phyloP scores from a whole-genome alignment of 2,113 vertebrate species.

The Ctenomys sociabilis region DNA sequence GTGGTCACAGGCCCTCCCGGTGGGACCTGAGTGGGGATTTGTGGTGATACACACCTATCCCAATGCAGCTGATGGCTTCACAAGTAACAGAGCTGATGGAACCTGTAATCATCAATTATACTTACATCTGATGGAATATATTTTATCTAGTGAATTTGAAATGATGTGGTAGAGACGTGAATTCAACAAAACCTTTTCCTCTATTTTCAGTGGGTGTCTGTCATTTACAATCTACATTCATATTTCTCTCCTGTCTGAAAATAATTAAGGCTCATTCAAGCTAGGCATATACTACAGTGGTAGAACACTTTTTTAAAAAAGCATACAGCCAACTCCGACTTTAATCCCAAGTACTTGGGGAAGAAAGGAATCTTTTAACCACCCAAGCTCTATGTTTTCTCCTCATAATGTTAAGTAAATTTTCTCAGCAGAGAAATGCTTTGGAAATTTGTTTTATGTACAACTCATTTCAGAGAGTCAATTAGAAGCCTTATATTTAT shows the following conservation, averaged over 20 bases:
- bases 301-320: background rate
- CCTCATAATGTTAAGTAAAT: constrained; percentile 23
- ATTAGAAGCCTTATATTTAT: constrained; percentile 21
- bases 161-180: constrained; percentile 3
- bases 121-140: background rate
- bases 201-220: background rate
- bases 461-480: constrained; percentile 41
- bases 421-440: constrained; percentile 2
- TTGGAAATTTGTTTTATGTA: constrained; percentile 54
- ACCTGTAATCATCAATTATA: background rate
- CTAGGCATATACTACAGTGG: background rate
- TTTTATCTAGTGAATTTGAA: constrained; percentile 30
- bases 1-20: constrained; percentile 2
- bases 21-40: constrained; percentile 4
- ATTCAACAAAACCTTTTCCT: background rate
- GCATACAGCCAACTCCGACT: background rate
- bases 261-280: background rate
- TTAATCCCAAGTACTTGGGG: background rate
- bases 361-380: background rate
- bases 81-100: background rate
- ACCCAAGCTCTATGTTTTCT: background rate
- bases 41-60: background rate
- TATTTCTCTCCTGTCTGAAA: background rate
- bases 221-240: background rate
- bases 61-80: background rate